Conservation (phyloP, 2,888 invertebrate species). For the Eupsilia transversa region DNA sequence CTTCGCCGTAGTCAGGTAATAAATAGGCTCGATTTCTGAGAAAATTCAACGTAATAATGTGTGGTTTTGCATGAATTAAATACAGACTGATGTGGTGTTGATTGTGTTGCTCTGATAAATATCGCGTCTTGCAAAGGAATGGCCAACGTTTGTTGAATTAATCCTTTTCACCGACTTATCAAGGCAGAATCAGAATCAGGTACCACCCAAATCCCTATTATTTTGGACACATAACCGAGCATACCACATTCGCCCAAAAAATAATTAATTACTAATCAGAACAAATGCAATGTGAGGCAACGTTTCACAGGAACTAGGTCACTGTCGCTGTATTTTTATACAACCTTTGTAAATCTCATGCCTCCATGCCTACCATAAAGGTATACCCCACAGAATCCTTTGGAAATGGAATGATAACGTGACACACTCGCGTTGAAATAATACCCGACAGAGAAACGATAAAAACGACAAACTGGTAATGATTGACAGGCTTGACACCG, state of each 20-base stretch:
- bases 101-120: not conserved
- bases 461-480: not conserved
- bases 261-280: constrained; percentile 37
- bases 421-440: not conserved
- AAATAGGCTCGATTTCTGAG: not conserved
- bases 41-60: not conserved
- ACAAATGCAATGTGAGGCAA: constrained; percentile 17
- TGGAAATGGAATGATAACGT: constrained; percentile 16
- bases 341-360: constrained; percentile 51
- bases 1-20: too few species aligned
- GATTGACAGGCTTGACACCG: too few species aligned
- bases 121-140: not conserved
- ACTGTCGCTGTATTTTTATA: constrained; percentile 55
- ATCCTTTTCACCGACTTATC: not conserved
- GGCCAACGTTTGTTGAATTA: too few species aligned
- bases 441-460: not conserved
- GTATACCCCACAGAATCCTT: constrained; percentile 5
- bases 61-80: not conserved
- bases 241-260: not conserved
- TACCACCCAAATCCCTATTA: too few species aligned
- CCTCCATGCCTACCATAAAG: constrained; percentile 39
- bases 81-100: not conserved
- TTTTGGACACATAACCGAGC: too few species aligned
- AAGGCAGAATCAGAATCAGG: not conserved
- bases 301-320: constrained; percentile 41